Evolutionary conservation across 2,113 vertebrate genomes (phyloP), one percentile per base, ranked within the genome.

Genomic region (Cyprinodon tularosa): DNA sequence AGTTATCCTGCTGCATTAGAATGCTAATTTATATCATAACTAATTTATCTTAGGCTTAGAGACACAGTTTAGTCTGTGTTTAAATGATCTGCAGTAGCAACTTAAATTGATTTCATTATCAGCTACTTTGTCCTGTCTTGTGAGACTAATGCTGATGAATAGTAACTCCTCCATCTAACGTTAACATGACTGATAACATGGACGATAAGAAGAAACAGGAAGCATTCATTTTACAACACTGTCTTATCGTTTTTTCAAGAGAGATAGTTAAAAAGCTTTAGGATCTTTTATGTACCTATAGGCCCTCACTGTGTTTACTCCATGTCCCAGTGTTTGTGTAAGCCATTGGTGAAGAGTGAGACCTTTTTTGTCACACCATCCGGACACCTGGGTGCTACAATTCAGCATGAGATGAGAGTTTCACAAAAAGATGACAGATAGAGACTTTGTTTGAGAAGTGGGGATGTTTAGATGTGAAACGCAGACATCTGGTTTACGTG

Each of bases 351-450:
- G 42, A 44, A 77, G 76, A 70, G 76, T 68, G 36, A 6, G 53
- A 37, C 13, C 38, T 37, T 17, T 29, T 71, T 87, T 87, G 80
- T 88, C 72, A 68, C 63, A 71, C 71, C 77, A 84, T 87, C 86
- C 79, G 86, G 86, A 85, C 87, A 83, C 85, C 66, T 78, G 63
- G 82, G 87, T 88, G 84, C 73, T 75, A 90, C 78, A 89, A 84
- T 87, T 79, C 53, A 65, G 74, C 11, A 50, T 7, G 68, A 68
- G 66, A 22, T 53, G 68, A 57, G 66, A 63, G 53, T 5, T 62
- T 53, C 36, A 42, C 68, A 48, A 38, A 22, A 71, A 61, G 50
- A 68, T 20, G 64, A 6, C 38, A 29, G 70, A 14, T 36, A 64
- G n/a, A 20, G n/a, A 62, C 7, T 13, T 48, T 37, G 39, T 80